A percentile compares a stretch with the other conserved stretches of the same genome.
Evolutionary conservation across 2,797 vertebrate species (phyloP).

Genomic region (Sebastes jordani): DNA sequence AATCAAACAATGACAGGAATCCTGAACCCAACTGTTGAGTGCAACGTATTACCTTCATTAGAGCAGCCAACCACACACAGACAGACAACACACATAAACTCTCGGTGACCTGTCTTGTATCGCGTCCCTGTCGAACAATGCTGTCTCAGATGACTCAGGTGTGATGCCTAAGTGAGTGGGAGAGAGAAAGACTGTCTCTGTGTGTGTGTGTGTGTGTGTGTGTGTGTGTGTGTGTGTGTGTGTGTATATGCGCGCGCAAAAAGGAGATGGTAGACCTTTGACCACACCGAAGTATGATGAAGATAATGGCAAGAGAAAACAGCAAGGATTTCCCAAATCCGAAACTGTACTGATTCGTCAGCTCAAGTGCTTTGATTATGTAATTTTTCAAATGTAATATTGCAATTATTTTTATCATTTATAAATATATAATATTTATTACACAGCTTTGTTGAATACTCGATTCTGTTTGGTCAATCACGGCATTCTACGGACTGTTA

Average conservation of each 20-base stretch:
- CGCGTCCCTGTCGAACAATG: slow-evolving; percentile 45
- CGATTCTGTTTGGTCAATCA: no score
- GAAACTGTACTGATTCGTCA: not conserved
- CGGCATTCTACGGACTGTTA: no score
- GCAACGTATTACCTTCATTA: slow-evolving; percentile 34
- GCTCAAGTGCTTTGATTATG: not conserved
- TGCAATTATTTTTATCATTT: not conserved
- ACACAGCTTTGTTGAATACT: no score
- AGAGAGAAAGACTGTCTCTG: not conserved
- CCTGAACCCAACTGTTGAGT: slow-evolving; percentile 20
- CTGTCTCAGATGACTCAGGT: slow-evolving; percentile 69
- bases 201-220: not conserved
- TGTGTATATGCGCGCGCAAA: no score
- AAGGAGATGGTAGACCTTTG: no score
- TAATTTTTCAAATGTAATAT: not conserved
- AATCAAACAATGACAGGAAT: slow-evolving; percentile 51
- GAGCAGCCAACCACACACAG: slow-evolving; percentile 38
- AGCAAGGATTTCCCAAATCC: not conserved
- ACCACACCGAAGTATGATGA: not conserved
- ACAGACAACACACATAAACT: slow-evolving; percentile 64
- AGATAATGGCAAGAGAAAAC: not conserved
- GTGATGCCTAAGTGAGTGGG: slow-evolving; percentile 15
- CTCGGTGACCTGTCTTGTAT: slow-evolving; percentile 50
- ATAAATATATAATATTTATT: not conserved
- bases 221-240: no score